Percentiles rank a stretch among this genome's conserved stretches.
Conservation (phyloP, 1,140 invertebrate genomes). For the Cyclina sinensis region DNA sequence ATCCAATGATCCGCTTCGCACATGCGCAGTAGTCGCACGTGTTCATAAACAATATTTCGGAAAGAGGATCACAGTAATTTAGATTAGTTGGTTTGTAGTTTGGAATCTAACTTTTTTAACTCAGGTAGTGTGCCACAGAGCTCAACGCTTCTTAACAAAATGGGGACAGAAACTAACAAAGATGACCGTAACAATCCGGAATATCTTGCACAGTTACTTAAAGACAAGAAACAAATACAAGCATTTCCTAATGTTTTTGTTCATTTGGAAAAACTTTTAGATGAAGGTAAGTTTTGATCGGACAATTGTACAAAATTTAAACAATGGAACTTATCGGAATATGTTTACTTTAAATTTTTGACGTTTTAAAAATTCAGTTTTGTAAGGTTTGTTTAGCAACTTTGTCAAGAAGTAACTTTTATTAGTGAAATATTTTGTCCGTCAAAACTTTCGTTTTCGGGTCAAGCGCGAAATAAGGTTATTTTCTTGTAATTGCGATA, state of each 20-base stretch:
- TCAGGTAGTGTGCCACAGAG: conserved; percentile 80
- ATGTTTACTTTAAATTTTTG: not conserved
- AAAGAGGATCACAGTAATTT: conserved; percentile 78
- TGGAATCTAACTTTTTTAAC: conserved; percentile 83
- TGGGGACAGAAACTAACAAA: conserved; percentile 86
- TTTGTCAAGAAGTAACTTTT: conserved; percentile 38
- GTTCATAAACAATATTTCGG: conserved; percentile 85
- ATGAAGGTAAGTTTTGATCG: conserved; percentile 95
- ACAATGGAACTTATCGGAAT: not conserved
- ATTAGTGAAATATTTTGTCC: conserved; percentile 44
- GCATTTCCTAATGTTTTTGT: conserved; percentile 99
- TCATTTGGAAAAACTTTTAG: conserved; percentile 99
- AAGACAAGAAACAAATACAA: conserved; percentile 99
- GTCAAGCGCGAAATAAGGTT: conserved; percentile 35
- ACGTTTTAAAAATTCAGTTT: not conserved
- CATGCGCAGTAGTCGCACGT: conserved; percentile 85
- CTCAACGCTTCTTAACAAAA: conserved; percentile 81
- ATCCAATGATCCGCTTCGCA: conserved; percentile 75
- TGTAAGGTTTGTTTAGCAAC: not conserved
- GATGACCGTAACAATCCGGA: conserved; percentile 90
- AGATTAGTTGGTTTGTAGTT: conserved; percentile 81
- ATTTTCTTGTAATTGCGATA: not conserved
- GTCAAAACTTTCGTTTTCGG: conserved; percentile 66
- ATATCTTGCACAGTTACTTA: conserved; percentile 99
- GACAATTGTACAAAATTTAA: conserved; percentile 48